Evolutionary conservation across 2,797 vertebrate genomes (phyloP).

Genomic region (Rhadinocentrus ornatus): DNA sequence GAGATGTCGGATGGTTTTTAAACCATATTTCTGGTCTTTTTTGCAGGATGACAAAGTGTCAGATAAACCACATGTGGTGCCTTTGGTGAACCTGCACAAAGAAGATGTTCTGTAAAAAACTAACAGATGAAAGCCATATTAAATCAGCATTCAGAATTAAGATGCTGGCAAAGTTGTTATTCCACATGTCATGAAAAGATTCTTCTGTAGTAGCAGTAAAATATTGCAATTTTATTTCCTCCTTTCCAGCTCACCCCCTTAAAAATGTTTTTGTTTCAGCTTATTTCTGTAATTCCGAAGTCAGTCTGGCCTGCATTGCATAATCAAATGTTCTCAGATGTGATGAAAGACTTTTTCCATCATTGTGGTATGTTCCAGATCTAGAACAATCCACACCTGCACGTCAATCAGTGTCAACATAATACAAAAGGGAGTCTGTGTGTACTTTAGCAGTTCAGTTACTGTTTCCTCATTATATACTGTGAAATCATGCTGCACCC

Average conservation of each 20-base stretch:
- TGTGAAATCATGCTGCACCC: background rate
- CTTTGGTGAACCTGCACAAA: constrained; percentile 39
- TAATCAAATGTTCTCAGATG: background rate
- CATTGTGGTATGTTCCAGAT: constrained; percentile 38
- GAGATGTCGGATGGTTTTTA: background rate
- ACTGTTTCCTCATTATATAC: constrained; percentile 1
- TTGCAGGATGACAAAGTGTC: constrained; percentile 43
- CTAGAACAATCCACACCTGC: constrained; percentile 40
- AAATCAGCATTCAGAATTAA: constrained; percentile 4
- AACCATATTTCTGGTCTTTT: constrained; percentile 1
- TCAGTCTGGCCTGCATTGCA: background rate
- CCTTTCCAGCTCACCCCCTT: background rate
- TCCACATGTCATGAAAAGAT: background rate
- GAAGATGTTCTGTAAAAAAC: constrained; percentile 2
- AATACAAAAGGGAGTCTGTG: background rate
- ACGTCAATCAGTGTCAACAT: background rate
- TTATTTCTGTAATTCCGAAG: background rate
- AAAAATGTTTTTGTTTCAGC: background rate
- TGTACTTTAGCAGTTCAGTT: background rate
- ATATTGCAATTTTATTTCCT: background rate
- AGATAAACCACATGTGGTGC: constrained; percentile 39
- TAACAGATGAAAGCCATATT: constrained; percentile 8
- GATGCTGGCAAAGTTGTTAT: constrained; percentile 1
- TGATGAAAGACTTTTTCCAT: constrained; percentile 33
- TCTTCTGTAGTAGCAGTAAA: no score